A percentile compares a stretch with the other conserved stretches of the same genome.
These are phyloP conservation scores for Drosophila mimica DNA, from an alignment of 2,888 invertebrate genomes.

Conservation along the genomic window DNA sequence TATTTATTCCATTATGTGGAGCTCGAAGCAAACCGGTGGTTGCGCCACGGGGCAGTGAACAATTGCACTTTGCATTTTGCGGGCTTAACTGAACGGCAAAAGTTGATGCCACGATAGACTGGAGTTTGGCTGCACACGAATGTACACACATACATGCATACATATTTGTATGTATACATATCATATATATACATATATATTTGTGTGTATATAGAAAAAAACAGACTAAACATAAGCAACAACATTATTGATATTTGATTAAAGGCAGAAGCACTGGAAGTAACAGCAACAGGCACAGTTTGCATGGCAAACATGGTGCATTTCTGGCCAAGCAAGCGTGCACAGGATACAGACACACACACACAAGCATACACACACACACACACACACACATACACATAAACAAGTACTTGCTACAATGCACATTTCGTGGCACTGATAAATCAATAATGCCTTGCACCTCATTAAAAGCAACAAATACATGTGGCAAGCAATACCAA, in stretches of 20 bases:
- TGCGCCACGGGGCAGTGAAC: slow-evolving; percentile 15
- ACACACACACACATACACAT: background rate
- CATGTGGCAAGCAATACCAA: background rate
- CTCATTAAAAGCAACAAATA: slow-evolving; percentile 30
- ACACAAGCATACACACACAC: background rate
- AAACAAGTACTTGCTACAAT: background rate
- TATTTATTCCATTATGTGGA: slow-evolving; percentile 52
- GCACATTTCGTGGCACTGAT: slow-evolving; percentile 30
- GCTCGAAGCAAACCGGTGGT: slow-evolving; percentile 4
- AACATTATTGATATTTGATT: slow-evolving; percentile 67
- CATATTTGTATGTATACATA: background rate
- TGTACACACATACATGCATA: background rate
- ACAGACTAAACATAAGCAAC: slow-evolving; percentile 8
- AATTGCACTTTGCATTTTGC: slow-evolving; percentile 44
- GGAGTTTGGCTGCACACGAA: slow-evolving; percentile 9
- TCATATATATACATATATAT: background rate
- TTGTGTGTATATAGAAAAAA: background rate
- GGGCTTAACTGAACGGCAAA: slow-evolving; percentile 42
- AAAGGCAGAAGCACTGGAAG: slow-evolving; percentile 34
- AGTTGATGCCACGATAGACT: slow-evolving; percentile 41
- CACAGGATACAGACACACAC: background rate
- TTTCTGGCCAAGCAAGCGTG: slow-evolving; percentile 39
- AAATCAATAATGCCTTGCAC: slow-evolving; percentile 50
- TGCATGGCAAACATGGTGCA: slow-evolving; percentile 69
- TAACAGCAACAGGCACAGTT: slow-evolving; percentile 41